phyloP scores from a whole-genome alignment of 2,113 vertebrate genomes.

The Pterocles burchelli region DNA sequence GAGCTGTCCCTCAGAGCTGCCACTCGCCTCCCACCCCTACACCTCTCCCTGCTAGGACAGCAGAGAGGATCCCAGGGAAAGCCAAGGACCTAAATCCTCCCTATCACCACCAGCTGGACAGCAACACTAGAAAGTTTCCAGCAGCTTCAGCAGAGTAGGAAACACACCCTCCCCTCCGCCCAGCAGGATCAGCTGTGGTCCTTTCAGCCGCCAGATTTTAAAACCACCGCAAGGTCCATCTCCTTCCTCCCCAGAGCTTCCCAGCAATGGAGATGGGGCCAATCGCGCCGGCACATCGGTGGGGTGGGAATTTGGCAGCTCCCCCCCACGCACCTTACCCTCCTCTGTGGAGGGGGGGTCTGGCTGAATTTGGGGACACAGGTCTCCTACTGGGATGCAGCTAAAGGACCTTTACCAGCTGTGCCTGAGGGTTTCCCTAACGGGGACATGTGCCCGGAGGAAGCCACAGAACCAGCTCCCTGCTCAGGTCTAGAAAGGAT shows the following conservation, averaged over 20 bases:
- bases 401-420: not conserved
- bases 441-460: not conserved
- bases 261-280: not conserved
- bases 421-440: not conserved
- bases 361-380: not conserved
- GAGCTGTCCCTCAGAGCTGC: not conserved
- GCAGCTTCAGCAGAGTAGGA: not conserved
- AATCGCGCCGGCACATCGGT: rapidly evolving
- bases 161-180: not conserved
- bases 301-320: not conserved
- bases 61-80: not conserved
- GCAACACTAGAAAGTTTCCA: constrained; percentile 7
- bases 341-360: not conserved
- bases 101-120: not conserved
- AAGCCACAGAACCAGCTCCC: not conserved
- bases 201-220: not conserved
- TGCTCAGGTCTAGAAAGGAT: not conserved
- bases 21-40: not conserved
- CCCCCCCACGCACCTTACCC: not conserved
- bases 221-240: not conserved
- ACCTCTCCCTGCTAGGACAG: not conserved
- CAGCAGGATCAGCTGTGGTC: not conserved
- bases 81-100: not conserved
- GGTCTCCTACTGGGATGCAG: rapidly evolving
- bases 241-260: not conserved